These are phyloP conservation scores for Arremon brunneinucha DNA, from an alignment of 2,797 vertebrate genomes.

Conservation along the genomic window DNA sequence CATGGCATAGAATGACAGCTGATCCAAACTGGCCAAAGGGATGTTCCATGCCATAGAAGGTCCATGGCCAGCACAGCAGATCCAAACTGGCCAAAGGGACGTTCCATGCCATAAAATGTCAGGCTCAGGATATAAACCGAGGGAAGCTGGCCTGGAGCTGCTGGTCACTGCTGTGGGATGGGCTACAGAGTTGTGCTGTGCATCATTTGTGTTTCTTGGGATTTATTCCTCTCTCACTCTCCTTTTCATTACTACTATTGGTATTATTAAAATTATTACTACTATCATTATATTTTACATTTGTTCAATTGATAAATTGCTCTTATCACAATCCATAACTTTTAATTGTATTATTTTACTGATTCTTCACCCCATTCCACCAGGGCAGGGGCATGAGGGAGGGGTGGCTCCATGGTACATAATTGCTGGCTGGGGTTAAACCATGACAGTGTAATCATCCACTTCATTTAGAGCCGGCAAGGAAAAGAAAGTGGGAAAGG, in stretches of 20 bases:
- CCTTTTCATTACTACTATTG: not conserved
- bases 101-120: no score
- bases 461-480: not conserved
- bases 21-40: not conserved
- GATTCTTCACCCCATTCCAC: not conserved
- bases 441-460: not conserved
- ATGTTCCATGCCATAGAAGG: not conserved
- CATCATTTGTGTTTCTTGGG: not conserved
- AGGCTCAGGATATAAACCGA: not conserved
- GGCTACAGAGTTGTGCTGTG: accelerated
- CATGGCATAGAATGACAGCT: not conserved
- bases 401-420: no score
- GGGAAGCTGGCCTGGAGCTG: not conserved
- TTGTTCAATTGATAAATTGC: not conserved
- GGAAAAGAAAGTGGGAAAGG: not conserved
- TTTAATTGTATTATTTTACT: not conserved
- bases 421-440: not conserved
- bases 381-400: not conserved
- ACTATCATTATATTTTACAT: not conserved
- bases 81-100: not conserved
- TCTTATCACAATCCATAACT: not conserved
- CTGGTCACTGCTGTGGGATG: accelerated
- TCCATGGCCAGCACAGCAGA: no score
- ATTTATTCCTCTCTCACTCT: not conserved
- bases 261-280: not conserved